Base-by-base conservation (phyloP, 2,113 vertebrate genomes). In the Gymnocephalus cernua region DNA sequence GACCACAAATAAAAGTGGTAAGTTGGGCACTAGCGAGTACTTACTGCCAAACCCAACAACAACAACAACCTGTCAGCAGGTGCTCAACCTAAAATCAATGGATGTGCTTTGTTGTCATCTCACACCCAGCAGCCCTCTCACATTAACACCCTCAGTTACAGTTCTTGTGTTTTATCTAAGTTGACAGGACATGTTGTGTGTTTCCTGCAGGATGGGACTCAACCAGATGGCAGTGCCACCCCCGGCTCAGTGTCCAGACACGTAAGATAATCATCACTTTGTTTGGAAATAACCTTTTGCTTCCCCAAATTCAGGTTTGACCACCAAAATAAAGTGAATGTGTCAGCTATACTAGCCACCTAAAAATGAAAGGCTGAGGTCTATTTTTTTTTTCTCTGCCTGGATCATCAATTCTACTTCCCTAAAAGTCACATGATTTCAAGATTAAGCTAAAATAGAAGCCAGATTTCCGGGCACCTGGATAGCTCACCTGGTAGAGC, bases 141-240 rank as follows among this genome's bases (percentile, higher is more conserved):
- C 63, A 50, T 71, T 23, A 38, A 38, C 63, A 2, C 29, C 54
- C 57, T 35, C 45, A 50, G 1, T 35, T 19, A 23, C 0, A 61
- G 0, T n/a, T 10, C 1, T 13, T 32, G 65, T 27, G 1, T 48
- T 50, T 56, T 14, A 4, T 58, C 25, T 1, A n/a, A 19, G 45
- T 10, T 74, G 53, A 87, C 58, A 0, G 16, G 19, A 15, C 9
- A 3, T 72, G 50, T 45, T 48, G 5, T 66, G 14, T 63, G 0
- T 77, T 77, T 41, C 32, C 27, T 70, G 69, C 63, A 93, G 92
- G 88, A 92, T 29, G 89, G 72, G 45, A 84, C 74, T 65, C 88
- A 80, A 1, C 10, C 77, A 8, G 85, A 89, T 7, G 82, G 71
- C 77, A 68, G 74, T 14, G 66, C 38, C 61, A 68, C 0, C 13